Base-by-base conservation (phyloP, 2,113 vertebrate genomes). In the Arvicanthis niloticus region DNA sequence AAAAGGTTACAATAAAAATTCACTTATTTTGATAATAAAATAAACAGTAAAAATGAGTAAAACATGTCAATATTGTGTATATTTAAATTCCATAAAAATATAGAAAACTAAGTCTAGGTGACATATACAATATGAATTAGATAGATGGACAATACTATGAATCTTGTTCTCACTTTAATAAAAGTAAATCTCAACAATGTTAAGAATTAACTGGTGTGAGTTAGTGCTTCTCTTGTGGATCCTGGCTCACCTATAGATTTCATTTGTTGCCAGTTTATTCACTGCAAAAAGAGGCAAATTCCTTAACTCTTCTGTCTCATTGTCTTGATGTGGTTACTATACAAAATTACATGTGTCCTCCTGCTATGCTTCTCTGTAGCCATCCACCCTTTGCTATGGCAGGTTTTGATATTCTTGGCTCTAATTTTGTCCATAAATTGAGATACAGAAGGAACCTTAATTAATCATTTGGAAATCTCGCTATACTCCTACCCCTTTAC, bases 21-120 rank as follows among this genome's bases (percentile, higher is more conserved):
- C 7, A 89, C 48, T 84, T 56, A 42, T 34, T 90, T 45, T 60
- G 4, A 51, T 60, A 4, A 73, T 76, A 93, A 96, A 48, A 77
- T 72, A 85, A 12, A 73, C 11, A 89, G 70, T 87, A 60, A 87
- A 68, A 85, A 53, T 77, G 7, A 92, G 88, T 70, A 80, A 96
- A 94, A 67, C 45, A 91, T 62, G 40, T 88, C 13, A 45, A 31
- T 72, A 31, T 68, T 88, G 42, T 31, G 6, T 34, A 56, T 42
- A 60, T 60, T 34, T 10, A 88, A 80, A 2, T 15, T 2, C 86
- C 13, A 76, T 70, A 80, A 87, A 91, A 70, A 76, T 19, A 4
- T 0, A 78, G 8, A 1, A 70, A 53, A 95, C 56, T 6, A 72
- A 77, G 1, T 82, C 81, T 48, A 60, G 26, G 77, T 4, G 11